phyloP scores from a whole-genome alignment of 2,797 vertebrate species.

The Menidia menidia region DNA sequence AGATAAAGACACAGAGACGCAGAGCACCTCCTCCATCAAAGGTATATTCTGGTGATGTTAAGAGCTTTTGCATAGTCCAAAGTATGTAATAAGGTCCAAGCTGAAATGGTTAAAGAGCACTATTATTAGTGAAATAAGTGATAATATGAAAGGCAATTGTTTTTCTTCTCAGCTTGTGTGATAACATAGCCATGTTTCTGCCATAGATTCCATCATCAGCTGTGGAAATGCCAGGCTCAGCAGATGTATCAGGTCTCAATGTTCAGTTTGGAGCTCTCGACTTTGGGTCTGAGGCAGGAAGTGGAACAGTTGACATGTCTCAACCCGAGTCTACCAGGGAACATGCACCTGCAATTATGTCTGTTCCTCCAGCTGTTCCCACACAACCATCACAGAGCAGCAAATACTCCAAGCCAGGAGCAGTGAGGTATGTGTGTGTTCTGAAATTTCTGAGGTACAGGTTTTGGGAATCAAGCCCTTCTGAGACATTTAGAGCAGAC shows the following conservation, averaged over 20 bases:
- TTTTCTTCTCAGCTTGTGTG: background rate
- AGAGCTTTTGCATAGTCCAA: background rate
- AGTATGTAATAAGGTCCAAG: background rate
- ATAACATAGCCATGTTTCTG: slow-evolving; percentile 10
- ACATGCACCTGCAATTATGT: slow-evolving; percentile 52
- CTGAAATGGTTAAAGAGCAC: background rate
- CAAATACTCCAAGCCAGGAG: slow-evolving; percentile 89
- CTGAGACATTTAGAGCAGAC: too few species aligned
- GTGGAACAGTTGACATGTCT: slow-evolving; percentile 82
- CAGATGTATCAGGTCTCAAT: slow-evolving; percentile 92
- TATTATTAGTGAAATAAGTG: background rate
- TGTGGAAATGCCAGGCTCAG: slow-evolving; percentile 96
- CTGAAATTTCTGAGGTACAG: background rate
- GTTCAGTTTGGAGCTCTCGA: slow-evolving; percentile 97
- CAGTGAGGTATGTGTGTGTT: slow-evolving; percentile 81
- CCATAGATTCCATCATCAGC: slow-evolving; percentile 92
- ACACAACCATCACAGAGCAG: slow-evolving; percentile 83
- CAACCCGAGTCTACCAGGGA: slow-evolving; percentile 83
- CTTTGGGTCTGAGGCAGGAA: slow-evolving; percentile 90
- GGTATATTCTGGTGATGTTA: slow-evolving; percentile 69
- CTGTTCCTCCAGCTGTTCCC: slow-evolving; percentile 44
- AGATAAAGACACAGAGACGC: slow-evolving; percentile 90
- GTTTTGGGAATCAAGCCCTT: background rate
- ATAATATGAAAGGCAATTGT: slow-evolving; percentile 1
- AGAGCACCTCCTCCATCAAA: slow-evolving; percentile 91